A percentile compares a stretch with the other conserved stretches of the same genome.
Conservation (phyloP, 2,888 invertebrate genomes). For the Tenthredo scrophulariae region DNA sequence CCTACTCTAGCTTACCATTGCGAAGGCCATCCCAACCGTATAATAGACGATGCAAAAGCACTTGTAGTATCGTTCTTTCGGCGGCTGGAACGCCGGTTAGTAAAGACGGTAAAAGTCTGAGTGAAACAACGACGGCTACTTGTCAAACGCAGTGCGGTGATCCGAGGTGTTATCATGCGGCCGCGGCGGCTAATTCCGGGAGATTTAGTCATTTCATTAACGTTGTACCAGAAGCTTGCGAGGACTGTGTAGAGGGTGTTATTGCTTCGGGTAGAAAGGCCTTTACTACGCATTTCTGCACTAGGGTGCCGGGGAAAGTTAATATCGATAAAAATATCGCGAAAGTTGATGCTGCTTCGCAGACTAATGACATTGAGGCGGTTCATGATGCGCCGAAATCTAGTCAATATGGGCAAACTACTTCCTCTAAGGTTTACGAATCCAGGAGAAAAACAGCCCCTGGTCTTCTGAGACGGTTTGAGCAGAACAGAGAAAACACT, state of each 20-base stretch:
- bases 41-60: slow-evolving; percentile 82
- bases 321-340: slow-evolving; percentile 62
- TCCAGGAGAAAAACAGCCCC: slow-evolving; percentile 60
- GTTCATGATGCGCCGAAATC: slow-evolving; percentile 59
- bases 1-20: slow-evolving; percentile 71
- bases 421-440: slow-evolving; percentile 57
- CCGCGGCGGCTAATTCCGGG: slow-evolving; percentile 63
- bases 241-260: slow-evolving; percentile 70
- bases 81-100: slow-evolving; percentile 74
- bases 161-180: slow-evolving; percentile 78
- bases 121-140: slow-evolving; percentile 57
- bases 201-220: slow-evolving; percentile 67
- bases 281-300: slow-evolving; percentile 76
- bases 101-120: slow-evolving; percentile 74
- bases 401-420: slow-evolving; percentile 55
- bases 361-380: slow-evolving; percentile 77
- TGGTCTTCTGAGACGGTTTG: slow-evolving; percentile 60
- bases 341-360: slow-evolving; percentile 79
- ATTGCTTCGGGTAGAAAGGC: slow-evolving; percentile 69
- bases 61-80: slow-evolving; percentile 85
- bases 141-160: slow-evolving; percentile 72
- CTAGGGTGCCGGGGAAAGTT: slow-evolving; percentile 69
- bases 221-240: slow-evolving; percentile 77
- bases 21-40: slow-evolving; percentile 75
- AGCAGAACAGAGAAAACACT: slow-evolving; percentile 60